Base-by-base conservation (phyloP, 2,113 vertebrate genomes). In the Spea bombifrons region DNA sequence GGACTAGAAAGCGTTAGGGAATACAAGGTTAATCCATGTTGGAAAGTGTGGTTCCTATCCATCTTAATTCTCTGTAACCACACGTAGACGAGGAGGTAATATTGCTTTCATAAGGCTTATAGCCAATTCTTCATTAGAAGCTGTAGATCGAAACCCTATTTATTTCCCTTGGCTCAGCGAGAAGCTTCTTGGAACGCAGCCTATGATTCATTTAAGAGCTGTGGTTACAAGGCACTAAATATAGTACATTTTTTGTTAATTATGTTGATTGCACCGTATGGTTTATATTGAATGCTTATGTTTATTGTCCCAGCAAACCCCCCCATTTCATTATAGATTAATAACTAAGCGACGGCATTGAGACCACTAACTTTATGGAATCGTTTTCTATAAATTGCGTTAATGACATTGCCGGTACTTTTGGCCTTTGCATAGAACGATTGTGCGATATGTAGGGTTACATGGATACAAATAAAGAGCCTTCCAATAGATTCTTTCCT, bases 211-310 rank as follows among this genome's bases (percentile, higher is more conserved):
- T 80, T 67, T 73, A 17, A 66, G 50, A 48, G 61, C 70, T 61
- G 70, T 8, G 77, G 70, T 80, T 67, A 49, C 71, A 45, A 9
- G 13, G 44, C 71, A 67, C 77, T 80, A 80, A 49, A 73, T 73
- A 61, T 67, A 52, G 77, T 53, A 72, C 77, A 73, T 73, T 67
- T 48, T 80, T 53, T 80, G 52, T 53, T 73, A 80, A 80, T 80
- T 80, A 63, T 68, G 53, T 68, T 66, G 77, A 80, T 73, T 73
- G 52, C 57, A 13, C 50, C 6, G 43, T 55, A 12, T 17, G 12
- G 52, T 17, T 66, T 13, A 5, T 65, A 6, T 73, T 73, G 7
- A 44, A 49, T 73, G 52, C 57, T 79, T 53, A 15, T 79, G 55
- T 73, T 55, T 57, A 55, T 47, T 50, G 48, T 70, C n/a, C 49